Percentiles rank a stretch among this genome's conserved stretches.
phyloP scores from a whole-genome alignment of 1,140 invertebrate genomes.

The Riptortus pedestris region DNA sequence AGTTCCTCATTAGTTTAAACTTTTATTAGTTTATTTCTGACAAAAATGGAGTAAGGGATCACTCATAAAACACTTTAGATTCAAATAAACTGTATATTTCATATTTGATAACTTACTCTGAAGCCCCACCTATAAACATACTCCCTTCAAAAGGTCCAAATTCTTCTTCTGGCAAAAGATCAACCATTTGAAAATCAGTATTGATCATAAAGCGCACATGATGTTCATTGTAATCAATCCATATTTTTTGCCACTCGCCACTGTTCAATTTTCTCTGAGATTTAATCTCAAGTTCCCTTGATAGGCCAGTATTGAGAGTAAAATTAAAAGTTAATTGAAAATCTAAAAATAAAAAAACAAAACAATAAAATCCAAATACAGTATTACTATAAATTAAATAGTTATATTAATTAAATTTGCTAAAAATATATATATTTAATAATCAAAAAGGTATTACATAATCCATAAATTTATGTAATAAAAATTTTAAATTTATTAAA shows the following conservation, averaged over 20 bases:
- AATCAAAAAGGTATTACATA: no score
- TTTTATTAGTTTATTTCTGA: no score
- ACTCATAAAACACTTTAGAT: no score
- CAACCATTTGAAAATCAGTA: constrained; percentile 74
- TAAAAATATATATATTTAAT: neutral
- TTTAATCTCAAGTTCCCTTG: constrained; percentile 65
- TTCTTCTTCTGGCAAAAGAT: constrained; percentile 70
- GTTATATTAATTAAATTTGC: neutral
- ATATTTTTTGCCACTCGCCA: constrained; percentile 90
- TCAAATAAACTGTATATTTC: no score
- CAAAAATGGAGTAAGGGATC: no score
- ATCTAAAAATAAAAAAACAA: constrained; percentile 43
- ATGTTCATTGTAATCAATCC: constrained; percentile 86
- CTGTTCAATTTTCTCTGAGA: constrained; percentile 71
- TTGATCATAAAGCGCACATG: constrained; percentile 88
- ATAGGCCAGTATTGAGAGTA: constrained; percentile 69
- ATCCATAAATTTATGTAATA: no score
- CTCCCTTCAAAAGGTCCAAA: constrained; percentile 85
- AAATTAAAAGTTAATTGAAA: constrained; percentile 83
- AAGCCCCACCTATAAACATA: constrained; percentile 84
- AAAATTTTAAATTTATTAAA: no score
- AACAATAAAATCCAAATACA: constrained; percentile 1
- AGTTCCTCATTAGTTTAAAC: no score
- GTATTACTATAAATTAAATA: neutral
- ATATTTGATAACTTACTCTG: constrained; percentile 65